Base-by-base conservation (phyloP, 2,797 vertebrate genomes). In the Rhyacichthys aspro region DNA sequence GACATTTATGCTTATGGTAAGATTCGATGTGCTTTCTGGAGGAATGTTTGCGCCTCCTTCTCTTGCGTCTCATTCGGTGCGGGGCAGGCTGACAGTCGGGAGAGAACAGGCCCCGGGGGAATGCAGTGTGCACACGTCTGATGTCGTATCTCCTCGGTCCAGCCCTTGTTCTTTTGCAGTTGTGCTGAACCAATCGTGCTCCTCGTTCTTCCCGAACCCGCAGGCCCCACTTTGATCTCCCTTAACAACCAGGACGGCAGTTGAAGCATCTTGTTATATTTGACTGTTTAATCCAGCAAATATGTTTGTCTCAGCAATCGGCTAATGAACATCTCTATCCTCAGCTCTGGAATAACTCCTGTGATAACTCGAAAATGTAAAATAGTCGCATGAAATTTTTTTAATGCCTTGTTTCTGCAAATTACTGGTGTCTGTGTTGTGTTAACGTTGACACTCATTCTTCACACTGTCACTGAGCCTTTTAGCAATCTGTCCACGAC, bases 261-360 rank as follows among this genome's bases (percentile, higher is more conserved):
- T 84, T 86, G 82, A 77, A 89, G 82, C 83, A 85, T 88, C 85
- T 87, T 87, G 83, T 90, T 88, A 83, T 82, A 84, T 89, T 87
- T 84, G 71, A 86, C 87, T 88, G 87, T 90, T 88, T 88, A 90
- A 90, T 90, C 86, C 85, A 86, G 90, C 88, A 84, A 81, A 89
- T 84, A 72, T 86, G 86, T 91, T 89, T 90, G 86, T 90, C 86
- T 91, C 87, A 85, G 89, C 89, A 87, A 83, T 79, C 68, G 76
- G 59, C 73, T 88, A 87, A 88, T 87, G 79, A 79, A 86, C 81
- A 78, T 88, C 84, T 88, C 85, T 84, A 79, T 89, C 61, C 74
- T 62, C 6, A 65, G 48, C 71, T 63, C 66, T 56, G 58, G 59
- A 73, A 71, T 54, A 48, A 50, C 72, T 66, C 47, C 42, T 67